Conservation (phyloP, 2,888 invertebrate genomes). For the Digitonthophagus gazella region DNA sequence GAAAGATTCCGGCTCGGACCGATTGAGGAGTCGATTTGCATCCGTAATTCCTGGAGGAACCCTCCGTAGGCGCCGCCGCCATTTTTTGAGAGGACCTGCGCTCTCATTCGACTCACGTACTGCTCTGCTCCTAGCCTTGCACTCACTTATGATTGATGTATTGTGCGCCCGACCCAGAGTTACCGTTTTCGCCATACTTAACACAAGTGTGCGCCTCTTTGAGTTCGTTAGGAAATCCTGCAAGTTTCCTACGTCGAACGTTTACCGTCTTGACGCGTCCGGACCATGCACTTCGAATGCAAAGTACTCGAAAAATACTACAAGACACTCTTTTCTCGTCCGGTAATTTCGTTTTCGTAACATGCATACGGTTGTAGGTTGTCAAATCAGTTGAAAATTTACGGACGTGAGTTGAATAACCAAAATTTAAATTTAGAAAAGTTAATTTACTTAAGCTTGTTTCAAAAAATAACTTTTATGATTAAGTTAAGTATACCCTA, state of each 20-base stretch:
- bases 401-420: too few relatives aligned
- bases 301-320: background rate
- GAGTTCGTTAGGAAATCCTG: background rate
- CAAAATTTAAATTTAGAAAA: too few relatives aligned
- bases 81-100: background rate
- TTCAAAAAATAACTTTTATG: too few relatives aligned
- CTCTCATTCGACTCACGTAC: background rate
- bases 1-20: background rate
- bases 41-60: background rate
- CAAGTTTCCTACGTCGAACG: background rate
- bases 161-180: background rate
- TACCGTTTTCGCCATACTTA: background rate
- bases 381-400: too few relatives aligned
- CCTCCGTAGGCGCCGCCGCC: background rate
- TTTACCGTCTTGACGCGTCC: background rate
- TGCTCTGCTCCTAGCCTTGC: background rate
- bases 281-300: background rate
- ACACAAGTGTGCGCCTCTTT: background rate
- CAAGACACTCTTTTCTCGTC: background rate
- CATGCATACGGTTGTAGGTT: too few relatives aligned
- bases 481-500: too few relatives aligned
- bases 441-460: too few relatives aligned
- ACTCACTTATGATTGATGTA: background rate
- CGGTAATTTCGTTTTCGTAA: background rate
- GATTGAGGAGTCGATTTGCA: background rate